phyloP scores from a whole-genome alignment of 2,113 vertebrate species.

The Notarius quadriscutis region DNA sequence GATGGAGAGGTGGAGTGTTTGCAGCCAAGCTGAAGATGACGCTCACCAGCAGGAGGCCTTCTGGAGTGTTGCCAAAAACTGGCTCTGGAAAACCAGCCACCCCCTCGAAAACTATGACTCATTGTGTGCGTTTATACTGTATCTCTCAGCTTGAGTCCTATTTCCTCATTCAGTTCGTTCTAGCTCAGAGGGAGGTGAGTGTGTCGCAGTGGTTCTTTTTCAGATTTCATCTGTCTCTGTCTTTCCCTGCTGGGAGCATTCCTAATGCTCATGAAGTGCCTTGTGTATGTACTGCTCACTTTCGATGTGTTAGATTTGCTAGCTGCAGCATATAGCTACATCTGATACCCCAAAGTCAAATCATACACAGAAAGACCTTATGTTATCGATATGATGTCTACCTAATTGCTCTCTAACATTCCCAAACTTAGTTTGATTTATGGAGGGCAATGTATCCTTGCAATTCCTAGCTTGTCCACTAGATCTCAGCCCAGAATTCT shows the following conservation, averaged over 20 bases:
- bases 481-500: slow-evolving; percentile 39
- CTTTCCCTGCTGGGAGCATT: slow-evolving; percentile 21
- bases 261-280: slow-evolving; percentile 5
- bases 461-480: slow-evolving; percentile 7
- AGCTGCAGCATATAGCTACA: background rate
- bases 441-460: background rate
- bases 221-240: slow-evolving; percentile 13
- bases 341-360: slow-evolving; percentile 3
- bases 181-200: slow-evolving; percentile 30
- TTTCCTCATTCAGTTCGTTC: slow-evolving; percentile 36
- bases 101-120: slow-evolving; percentile 53
- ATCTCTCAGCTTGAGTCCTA: slow-evolving; percentile 54
- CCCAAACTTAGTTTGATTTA: slow-evolving; percentile 1
- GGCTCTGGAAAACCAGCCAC: slow-evolving; percentile 56
- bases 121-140: slow-evolving; percentile 46
- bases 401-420: background rate
- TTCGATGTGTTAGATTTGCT: background rate
- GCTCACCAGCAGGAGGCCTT: slow-evolving; percentile 58
- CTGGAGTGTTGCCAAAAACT: slow-evolving; percentile 72
- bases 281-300: slow-evolving; percentile 21
- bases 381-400: background rate
- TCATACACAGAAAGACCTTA: background rate
- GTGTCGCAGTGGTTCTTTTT: slow-evolving; percentile 32
- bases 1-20: background rate
- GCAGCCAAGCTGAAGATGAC: slow-evolving; percentile 58